A percentile compares a stretch with the other conserved stretches of the same genome.
Evolutionary conservation across 2,888 invertebrate species (phyloP).

Genomic region (Acanthosepion pharaonis): DNA sequence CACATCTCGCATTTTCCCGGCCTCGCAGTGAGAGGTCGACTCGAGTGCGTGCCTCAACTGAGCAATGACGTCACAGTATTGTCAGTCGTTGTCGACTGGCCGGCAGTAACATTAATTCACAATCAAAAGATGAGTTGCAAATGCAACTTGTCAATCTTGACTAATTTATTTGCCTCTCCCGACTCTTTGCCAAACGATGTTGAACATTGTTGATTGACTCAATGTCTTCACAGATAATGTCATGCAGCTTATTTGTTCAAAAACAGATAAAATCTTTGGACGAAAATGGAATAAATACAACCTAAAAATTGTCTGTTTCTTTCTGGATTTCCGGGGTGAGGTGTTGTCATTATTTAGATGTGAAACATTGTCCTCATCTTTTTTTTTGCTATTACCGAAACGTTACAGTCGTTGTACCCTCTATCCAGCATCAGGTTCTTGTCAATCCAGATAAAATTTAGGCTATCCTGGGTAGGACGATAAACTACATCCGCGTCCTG

Average conservation of each 20-base stretch:
- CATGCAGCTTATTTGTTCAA: neutral
- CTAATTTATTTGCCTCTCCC: neutral
- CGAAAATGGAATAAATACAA: too few relatives aligned
- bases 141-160: conserved; percentile 1
- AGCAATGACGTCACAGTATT: neutral
- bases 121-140: neutral
- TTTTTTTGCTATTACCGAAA: too few relatives aligned
- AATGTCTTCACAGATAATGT: neutral
- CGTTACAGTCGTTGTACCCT: too few relatives aligned
- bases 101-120: neutral
- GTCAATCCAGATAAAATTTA: too few relatives aligned
- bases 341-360: too few relatives aligned
- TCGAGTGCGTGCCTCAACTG: neutral
- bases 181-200: neutral
- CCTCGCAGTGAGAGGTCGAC: neutral
- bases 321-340: too few relatives aligned
- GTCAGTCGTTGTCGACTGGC: neutral
- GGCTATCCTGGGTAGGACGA: too few relatives aligned
- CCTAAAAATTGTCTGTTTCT: too few relatives aligned
- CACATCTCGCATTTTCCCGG: neutral
- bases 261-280: too few relatives aligned
- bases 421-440: too few relatives aligned
- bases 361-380: too few relatives aligned
- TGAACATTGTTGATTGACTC: neutral
- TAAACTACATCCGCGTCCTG: too few relatives aligned